A percentile compares a stretch with the other conserved stretches of the same genome.
These are phyloP conservation scores for Lepidurus apus DNA, from an alignment of 1,140 invertebrate species.

Conservation along the genomic window DNA sequence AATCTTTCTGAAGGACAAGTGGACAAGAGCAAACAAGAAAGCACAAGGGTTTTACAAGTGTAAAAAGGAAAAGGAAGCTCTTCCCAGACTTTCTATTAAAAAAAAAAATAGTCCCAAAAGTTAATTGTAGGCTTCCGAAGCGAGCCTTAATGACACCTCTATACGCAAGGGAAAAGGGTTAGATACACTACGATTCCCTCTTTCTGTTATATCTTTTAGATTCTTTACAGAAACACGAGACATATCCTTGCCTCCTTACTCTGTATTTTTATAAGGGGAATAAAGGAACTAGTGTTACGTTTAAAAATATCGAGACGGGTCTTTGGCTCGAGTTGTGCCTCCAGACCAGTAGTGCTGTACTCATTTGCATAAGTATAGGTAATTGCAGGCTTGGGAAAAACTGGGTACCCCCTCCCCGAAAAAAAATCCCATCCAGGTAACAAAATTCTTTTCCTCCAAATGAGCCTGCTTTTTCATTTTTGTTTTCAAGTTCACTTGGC, in stretches of 20 bases:
- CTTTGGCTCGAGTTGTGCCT: not conserved
- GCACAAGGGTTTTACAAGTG: not conserved
- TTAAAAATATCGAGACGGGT: not conserved
- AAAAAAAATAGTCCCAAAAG: not conserved
- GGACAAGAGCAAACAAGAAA: no score
- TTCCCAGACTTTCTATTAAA: not conserved
- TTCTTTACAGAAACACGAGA: no score
- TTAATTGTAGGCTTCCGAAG: conserved; percentile 5
- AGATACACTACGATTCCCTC: not conserved
- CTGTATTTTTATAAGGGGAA: not conserved
- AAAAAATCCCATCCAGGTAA: not conserved
- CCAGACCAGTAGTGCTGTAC: not conserved
- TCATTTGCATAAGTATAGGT: conserved; percentile 15
- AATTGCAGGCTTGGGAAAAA: conserved; percentile 11
- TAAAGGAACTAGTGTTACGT: not conserved
- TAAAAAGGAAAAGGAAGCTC: not conserved
- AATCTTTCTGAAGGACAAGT: no score
- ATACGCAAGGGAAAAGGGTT: conserved; percentile 6
- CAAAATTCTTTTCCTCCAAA: no score
- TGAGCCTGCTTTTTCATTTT: no score
- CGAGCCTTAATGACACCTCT: not conserved
- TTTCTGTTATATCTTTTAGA: no score
- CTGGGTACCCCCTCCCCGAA: not conserved
- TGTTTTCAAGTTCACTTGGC: no score
- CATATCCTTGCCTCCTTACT: no score